Evolutionary conservation across 2,113 vertebrate genomes (phyloP), one percentile per base, ranked within the genome.

Genomic region (Larimichthys polyactis): DNA sequence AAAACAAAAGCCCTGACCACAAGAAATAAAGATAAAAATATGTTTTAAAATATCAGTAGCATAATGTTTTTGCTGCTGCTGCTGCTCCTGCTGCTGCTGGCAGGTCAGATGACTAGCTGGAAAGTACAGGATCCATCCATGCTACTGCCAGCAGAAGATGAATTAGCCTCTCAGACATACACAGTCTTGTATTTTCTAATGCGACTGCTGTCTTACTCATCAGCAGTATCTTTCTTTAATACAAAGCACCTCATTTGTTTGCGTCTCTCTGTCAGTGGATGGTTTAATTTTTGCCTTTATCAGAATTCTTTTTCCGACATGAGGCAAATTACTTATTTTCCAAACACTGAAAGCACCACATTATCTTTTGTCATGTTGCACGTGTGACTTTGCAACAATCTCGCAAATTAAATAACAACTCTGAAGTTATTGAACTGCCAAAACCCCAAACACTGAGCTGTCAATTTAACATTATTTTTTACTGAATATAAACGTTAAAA

Each of bases 121-220:
- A 82, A 85, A 90, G 81, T 86, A 77, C 85, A 71, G 40, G 46
- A 78, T 32, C 60, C 24, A 51, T 78, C 74, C 69, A 69, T 72
- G 78, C 77, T 51, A 15, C 79, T 89, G 88, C 86, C 87, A 87
- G 52, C 69, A 72, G 36, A 90, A 84, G 88, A 93, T 89, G 44
- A 75, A 93, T 90, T 69, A 83, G 66, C 76, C 66, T 70, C 83
- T 87, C 84, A 79, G 49, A 73, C 57, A 20, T 19, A 59, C 62
- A 71, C 64, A 57, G 57, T 49, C 43, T 54, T 76, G 71, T 75
- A 60, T 89, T 79, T 82, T 71, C 44, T 78, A 78, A 80, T 75
- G 49, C 52, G n/a, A 16, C 69, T 70, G 63, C 48, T 75, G 75
- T 75, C 80, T 60, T 19, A 79, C 63, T 81, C 66, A 83, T 80